phyloP scores from a whole-genome alignment of 2,888 invertebrate species.

The Nephrotoma guestfalica region DNA sequence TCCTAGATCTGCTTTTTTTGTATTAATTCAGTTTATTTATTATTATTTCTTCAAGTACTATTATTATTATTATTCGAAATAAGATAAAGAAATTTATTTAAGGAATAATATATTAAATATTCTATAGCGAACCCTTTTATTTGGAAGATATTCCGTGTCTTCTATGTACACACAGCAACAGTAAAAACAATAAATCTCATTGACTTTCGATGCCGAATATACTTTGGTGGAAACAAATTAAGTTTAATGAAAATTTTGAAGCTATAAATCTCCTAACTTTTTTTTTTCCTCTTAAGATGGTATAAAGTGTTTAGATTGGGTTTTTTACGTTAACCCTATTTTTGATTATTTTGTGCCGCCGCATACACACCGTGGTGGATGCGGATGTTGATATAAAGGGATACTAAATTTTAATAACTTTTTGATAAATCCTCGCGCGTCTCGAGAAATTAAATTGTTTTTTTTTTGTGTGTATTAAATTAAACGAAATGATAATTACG shows the following conservation, averaged over 20 bases:
- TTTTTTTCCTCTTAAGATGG: background rate
- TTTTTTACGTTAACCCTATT: background rate
- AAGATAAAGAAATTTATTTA: background rate
- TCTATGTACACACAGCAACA: background rate
- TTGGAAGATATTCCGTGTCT: background rate
- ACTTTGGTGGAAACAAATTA: background rate
- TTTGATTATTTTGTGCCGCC: background rate
- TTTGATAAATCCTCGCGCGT: background rate
- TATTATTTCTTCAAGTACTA: background rate
- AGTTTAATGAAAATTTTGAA: background rate
- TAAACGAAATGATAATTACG: background rate
- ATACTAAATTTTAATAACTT: background rate
- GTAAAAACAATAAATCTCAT: background rate
- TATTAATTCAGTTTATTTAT: background rate
- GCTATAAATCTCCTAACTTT: background rate
- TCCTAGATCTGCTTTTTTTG: background rate
- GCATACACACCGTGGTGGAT: background rate
- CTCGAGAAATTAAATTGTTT: background rate
- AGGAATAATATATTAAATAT: background rate
- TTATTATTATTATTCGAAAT: background rate
- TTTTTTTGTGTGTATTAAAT: background rate
- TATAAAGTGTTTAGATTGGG: background rate
- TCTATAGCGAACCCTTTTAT: background rate
- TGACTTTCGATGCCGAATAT: background rate
- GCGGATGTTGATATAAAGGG: background rate